phyloP scores from a whole-genome alignment of 2,888 invertebrate genomes.

The Noctuana brunneofusca region DNA sequence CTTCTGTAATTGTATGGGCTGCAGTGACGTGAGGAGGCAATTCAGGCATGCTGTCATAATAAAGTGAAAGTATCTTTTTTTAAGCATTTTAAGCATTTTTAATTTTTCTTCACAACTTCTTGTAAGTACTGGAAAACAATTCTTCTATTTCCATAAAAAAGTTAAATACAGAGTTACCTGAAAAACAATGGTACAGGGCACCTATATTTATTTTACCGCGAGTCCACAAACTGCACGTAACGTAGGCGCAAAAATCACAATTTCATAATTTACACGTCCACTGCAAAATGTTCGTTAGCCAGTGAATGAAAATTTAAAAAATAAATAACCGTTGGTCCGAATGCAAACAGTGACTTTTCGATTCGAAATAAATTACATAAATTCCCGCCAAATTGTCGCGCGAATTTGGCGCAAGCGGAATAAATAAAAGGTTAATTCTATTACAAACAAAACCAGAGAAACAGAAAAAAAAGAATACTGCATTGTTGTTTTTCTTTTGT shows the following conservation, averaged over 20 bases:
- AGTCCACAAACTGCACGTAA: slow-evolving; percentile 19
- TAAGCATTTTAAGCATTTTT: no score
- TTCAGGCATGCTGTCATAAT: no score
- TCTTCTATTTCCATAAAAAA: background rate
- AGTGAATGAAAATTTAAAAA: slow-evolving; percentile 39
- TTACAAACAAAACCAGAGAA: slow-evolving; percentile 33
- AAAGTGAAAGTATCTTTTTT: no score
- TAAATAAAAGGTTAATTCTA: slow-evolving; percentile 39
- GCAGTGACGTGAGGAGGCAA: no score
- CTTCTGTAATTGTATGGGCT: no score
- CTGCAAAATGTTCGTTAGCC: slow-evolving; percentile 39
- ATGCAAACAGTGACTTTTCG: slow-evolving; percentile 45
- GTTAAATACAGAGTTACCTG: background rate
- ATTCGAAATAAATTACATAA: slow-evolving; percentile 48
- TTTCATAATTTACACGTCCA: slow-evolving; percentile 39
- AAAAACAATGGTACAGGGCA: background rate
- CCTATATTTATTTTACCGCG: slow-evolving; percentile 19
- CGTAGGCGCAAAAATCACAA: slow-evolving; percentile 35
- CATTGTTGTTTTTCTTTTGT: background rate
- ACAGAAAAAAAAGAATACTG: slow-evolving; percentile 13
- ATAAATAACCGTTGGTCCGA: slow-evolving; percentile 42
- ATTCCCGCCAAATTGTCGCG: slow-evolving; percentile 43
- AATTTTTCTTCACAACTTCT: no score
- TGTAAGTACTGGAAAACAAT: no score
- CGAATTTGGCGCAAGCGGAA: slow-evolving; percentile 38